A percentile compares a stretch with the other conserved stretches of the same genome.
phyloP scores from a whole-genome alignment of 2,888 invertebrate genomes.

The Aphidius colemani region DNA sequence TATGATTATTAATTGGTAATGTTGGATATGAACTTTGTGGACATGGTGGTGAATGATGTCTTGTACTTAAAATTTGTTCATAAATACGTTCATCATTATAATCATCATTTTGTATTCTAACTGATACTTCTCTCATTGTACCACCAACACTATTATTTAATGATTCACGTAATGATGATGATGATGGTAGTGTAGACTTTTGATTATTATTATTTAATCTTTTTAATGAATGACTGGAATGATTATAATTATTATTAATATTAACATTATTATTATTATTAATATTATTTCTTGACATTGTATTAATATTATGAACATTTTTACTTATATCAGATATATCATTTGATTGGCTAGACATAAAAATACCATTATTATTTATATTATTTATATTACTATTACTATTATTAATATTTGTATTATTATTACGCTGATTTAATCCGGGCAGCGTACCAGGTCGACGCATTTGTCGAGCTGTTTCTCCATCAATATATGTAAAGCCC shows the following conservation, averaged over 20 bases:
- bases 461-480: conserved; percentile 67
- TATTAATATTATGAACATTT: conserved; percentile 6
- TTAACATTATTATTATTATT: conserved; percentile 16
- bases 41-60: conserved; percentile 37
- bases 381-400: conserved; percentile 16
- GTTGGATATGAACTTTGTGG: conserved; percentile 51
- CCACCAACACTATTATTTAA: conserved; percentile 31
- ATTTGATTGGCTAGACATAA: conserved; percentile 9
- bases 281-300: not conserved
- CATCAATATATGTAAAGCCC: conserved; percentile 78
- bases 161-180: conserved; percentile 46
- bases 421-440: conserved; percentile 29
- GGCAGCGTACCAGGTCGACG: conserved; percentile 59
- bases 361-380: conserved; percentile 17
- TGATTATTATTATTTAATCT: conserved; percentile 15
- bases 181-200: conserved; percentile 22
- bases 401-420: not conserved
- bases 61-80: not conserved
- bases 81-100: conserved; percentile 8
- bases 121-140: too few species aligned
- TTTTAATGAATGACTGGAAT: conserved; percentile 45
- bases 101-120: conserved; percentile 28
- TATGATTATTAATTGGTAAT: conserved; percentile 53
- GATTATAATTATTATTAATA: conserved; percentile 29
- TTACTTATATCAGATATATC: conserved; percentile 9